Evolutionary conservation across 2,888 invertebrate genomes (phyloP), one percentile per base, ranked within the genome.

Genomic region (Tiliacea aurago): DNA sequence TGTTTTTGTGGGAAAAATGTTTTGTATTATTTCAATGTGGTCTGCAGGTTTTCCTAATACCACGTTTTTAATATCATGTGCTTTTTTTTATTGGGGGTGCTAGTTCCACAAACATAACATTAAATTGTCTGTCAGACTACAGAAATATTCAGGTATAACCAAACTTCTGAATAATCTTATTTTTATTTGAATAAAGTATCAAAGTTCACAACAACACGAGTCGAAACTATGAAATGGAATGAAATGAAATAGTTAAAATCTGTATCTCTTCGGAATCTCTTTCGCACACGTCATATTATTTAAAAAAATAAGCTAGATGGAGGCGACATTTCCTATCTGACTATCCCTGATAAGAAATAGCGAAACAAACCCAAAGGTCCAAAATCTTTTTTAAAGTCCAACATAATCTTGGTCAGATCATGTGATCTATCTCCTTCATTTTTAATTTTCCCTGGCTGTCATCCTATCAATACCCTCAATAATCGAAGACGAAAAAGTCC

Each of bases 1-100:
- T 88, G 83, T 70, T 83, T 69, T 71, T 85, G 80, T 73, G 80
- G 78, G 78, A 78, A 80, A 85, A 84, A 80, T 71, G 45, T 47
- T 78, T 74, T 61, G 41, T 70, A 56, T 74, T 82, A 65, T 81
- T 81, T 68, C 37, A n/a, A 63, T 51, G 11, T 41, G 45, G 59
- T 18, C 49, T 69, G 58, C 28, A 66, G 20, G 66, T 78, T 83
- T 85, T 64, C 51, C 72, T 66, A 20, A 28, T 15, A 64, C 15
- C 13, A 6, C 28, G 2, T 15, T 37, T 28, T 49, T 43, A 47
- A 4, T 28, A 7, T 4, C 11, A 11, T 18, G 9, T 33, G 10
- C 11, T 28, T 15, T 28, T 20, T 0, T 20, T 5, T 45, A n/a
- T 53, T n/a, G 5, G 18, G 20, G n/a, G 3, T 28, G 3, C 4